These are phyloP conservation scores for Danio aesculapii DNA, from an alignment of 2,797 vertebrate species.

Conservation along the genomic window DNA sequence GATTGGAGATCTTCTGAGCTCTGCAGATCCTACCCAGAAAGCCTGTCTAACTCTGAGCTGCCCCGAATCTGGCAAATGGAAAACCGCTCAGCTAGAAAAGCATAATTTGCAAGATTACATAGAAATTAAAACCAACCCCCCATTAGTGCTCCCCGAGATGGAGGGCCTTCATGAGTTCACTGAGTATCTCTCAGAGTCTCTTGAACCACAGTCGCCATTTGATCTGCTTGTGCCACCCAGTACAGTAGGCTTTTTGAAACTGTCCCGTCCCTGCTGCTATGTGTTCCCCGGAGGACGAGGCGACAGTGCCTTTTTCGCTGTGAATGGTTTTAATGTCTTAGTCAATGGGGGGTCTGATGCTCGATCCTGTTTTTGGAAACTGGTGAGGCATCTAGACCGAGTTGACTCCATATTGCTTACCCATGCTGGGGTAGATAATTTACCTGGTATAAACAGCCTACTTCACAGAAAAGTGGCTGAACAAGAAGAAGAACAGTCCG, in stretches of 20 bases:
- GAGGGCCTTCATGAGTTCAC: conserved; percentile 93
- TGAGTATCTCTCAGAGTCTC: conserved; percentile 89
- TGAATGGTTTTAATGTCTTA: conserved; percentile 93
- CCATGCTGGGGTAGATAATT: conserved; percentile 87
- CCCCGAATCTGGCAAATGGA: conserved; percentile 79
- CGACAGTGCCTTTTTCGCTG: conserved; percentile 90
- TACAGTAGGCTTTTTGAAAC: conserved; percentile 90
- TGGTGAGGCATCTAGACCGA: conserved; percentile 93
- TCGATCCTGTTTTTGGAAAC: conserved; percentile 93
- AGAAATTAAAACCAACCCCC: conserved; percentile 82
- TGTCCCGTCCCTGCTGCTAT: conserved; percentile 95
- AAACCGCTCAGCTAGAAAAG: conserved; percentile 65
- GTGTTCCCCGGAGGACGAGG: conserved; percentile 92
- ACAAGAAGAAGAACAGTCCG: conserved; percentile 77
- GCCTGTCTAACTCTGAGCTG: conserved; percentile 82
- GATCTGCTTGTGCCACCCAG: conserved; percentile 89
- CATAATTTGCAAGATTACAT: conserved; percentile 79
- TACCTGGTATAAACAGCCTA: conserved; percentile 90
- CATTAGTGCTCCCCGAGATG: conserved; percentile 77
- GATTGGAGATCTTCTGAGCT: conserved; percentile 84
- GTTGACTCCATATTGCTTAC: conserved; percentile 91
- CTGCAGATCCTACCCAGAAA: conserved; percentile 66
- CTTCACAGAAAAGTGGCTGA: conserved; percentile 89
- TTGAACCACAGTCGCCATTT: conserved; percentile 88
- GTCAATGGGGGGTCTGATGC: conserved; percentile 92